These are phyloP conservation scores for Etheostoma nigrum DNA, from an alignment of 2,797 vertebrate genomes.

Conservation along the genomic window DNA sequence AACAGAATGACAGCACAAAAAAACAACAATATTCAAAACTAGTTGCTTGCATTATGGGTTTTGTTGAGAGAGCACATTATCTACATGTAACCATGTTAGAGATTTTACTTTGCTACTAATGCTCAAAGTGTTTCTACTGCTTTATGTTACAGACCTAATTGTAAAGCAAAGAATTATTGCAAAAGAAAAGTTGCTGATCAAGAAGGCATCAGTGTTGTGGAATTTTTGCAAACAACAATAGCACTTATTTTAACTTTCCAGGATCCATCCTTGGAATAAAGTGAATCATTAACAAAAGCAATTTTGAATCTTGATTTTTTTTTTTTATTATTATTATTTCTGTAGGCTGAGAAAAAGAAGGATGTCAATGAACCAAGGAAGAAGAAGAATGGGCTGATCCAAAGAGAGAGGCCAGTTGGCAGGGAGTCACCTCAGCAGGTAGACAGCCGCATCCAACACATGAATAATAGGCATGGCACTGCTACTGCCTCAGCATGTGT, in stretches of 20 bases:
- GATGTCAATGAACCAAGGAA: constrained; percentile 68
- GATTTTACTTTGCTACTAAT: no score
- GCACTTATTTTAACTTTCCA: neutral
- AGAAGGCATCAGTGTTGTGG: neutral
- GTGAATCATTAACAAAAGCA: constrained; percentile 12
- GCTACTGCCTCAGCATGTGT: constrained; percentile 19
- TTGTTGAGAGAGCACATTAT: constrained; percentile 12
- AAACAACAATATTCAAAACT: neutral
- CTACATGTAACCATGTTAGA: neutral
- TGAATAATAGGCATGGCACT: constrained; percentile 45
- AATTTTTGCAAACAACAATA: constrained; percentile 19
- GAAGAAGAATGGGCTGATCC: constrained; percentile 83
- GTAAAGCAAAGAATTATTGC: neutral
- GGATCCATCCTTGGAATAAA: neutral
- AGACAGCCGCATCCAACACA: constrained; percentile 39
- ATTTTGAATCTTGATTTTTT: constrained; percentile 10
- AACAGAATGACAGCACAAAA: neutral
- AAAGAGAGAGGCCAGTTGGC: constrained; percentile 83
- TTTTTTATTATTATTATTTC: constrained; percentile 1
- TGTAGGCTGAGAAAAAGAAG: constrained; percentile 73
- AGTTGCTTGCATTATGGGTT: constrained; percentile 7
- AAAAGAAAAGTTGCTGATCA: constrained; percentile 3
- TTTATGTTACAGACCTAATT: no score
- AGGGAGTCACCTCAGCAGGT: constrained; percentile 84
- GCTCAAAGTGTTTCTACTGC: no score